Evolutionary conservation across 1,140 invertebrate species (phyloP).

Genomic region (Rhopalosiphum maidis): DNA sequence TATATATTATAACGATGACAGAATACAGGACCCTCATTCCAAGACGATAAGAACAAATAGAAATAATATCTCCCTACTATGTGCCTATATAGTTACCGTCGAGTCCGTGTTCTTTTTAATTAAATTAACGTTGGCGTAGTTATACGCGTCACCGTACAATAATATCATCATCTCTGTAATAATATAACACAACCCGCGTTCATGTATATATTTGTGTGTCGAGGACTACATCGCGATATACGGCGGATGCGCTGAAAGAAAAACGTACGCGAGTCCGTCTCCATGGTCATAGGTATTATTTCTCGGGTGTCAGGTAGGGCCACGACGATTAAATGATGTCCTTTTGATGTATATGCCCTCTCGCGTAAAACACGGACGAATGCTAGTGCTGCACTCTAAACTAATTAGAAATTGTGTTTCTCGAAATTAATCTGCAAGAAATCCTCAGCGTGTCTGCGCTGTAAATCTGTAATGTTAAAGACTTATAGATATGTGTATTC

Average conservation of each 20-base stretch:
- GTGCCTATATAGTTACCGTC: not conserved
- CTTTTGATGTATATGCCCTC: not conserved
- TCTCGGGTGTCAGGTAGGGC: not conserved
- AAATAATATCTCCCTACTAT: not conserved
- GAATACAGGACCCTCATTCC: not conserved
- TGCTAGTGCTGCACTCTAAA: conserved; percentile 2
- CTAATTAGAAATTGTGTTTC: not conserved
- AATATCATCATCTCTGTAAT: not conserved
- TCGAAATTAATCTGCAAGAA: not conserved
- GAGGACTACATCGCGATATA: not conserved
- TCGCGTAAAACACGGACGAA: not conserved
- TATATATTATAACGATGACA: not conserved
- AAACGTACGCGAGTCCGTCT: not conserved
- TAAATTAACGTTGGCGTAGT: not conserved
- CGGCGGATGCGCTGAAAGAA: not conserved
- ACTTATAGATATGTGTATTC: not conserved
- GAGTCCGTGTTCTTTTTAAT: not conserved
- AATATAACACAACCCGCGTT: not conserved
- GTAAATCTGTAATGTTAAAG: not conserved
- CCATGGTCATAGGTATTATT: not conserved
- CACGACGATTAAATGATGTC: not conserved
- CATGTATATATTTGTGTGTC: not conserved
- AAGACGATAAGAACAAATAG: not conserved
- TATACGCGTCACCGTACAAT: not conserved
- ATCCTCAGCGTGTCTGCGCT: not conserved